Base-by-base conservation (phyloP, 2,113 vertebrate species). In the Phalacrocorax pelagicus region DNA sequence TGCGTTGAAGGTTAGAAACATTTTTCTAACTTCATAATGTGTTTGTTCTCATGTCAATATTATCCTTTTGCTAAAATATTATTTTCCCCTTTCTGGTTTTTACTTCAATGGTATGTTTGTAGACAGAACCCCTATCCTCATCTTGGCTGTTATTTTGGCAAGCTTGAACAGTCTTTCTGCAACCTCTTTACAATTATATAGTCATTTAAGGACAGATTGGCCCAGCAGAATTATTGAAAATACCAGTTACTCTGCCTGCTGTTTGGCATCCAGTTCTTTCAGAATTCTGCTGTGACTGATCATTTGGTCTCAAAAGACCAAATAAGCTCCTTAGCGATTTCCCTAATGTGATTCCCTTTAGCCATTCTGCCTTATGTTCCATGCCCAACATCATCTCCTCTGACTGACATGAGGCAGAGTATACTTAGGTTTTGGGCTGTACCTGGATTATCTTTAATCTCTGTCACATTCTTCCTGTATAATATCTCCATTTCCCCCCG, bases 261-360 rank as follows among this genome's bases (percentile, higher is more conserved):
- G 4, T 69, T 90, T 88, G 80, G 30, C 46, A 79, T 86, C 63
- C 32, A 58, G 20, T 51, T 82, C 42, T 94, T 90, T 80, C 74
- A 80, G 54, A 92, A 80, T 81, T 95, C 79, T 88, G 66, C 66
- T 12, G 12, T 88, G 58, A 62, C 44, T 6, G 19, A 80, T 77
- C 80, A 80, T 77, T 87, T 92, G 40, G 32, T 95, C 79, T 94
- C 71, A 66, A 51, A 93, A 92, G 87, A 58, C 70, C 66, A 72
- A 94, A 88, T 88, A 96, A 95, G 54, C 81, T 93, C 49, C 84
- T 95, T 80, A 96, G 66, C 40, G 69, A 51, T 72, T 92, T 92
- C 54, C 21, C 73, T 81, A 88, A 80, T 58, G 58, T 80, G 66
- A 91, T 89, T 96, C 19, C 36, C 22, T 46, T 69, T 49, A 61